Evolutionary conservation across 2,797 vertebrate genomes (phyloP), one percentile per base, ranked within the genome.

Genomic region (Oreortyx pictus): DNA sequence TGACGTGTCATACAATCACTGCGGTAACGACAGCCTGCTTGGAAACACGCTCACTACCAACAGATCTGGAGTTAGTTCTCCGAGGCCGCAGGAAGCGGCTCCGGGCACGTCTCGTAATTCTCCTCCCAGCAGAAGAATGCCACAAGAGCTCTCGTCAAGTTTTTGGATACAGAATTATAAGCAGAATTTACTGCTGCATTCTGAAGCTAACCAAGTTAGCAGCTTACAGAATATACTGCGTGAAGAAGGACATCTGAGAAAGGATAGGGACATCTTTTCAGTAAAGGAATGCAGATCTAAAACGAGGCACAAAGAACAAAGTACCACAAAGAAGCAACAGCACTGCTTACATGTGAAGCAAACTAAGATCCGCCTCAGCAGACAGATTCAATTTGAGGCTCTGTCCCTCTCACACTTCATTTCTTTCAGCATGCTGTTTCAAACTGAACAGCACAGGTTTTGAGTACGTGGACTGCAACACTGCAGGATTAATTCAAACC

Each of bases 71-170:
- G 17, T 22, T 44, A 33, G 24, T 41, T 29, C 39, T 35, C 0
- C 33, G 43, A 79, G 8, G 22, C 47, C 49, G 39, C 60, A 84
- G 23, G 82, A 72, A 76, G 50, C 31, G 61, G 39, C 33, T 67
- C 73, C 41, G 49, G 77, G 62, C 15, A 27, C 1, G 7, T 13
- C 46, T 71, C 43, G 14, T 33, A 49, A 71, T 4, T 33, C 14
- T 67, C 31, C 27, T 39, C 20, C 71, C 77, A 31, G 19, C 23
- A 88, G 56, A 9, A 68, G 22, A 76, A 79, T 15, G 44, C 14
- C 39, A 52, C 19, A 37, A 27, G 27, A 83, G n/a, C 9, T 82
- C 43, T 79, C 33, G 13, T 17, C 0, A 0, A 46, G 60, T 4
- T 59, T 88, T 67, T n/a, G 35, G 7, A 73, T 33, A 79, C n/a